These are phyloP conservation scores for Neopelma chrysocephalum DNA, from an alignment of 2,797 vertebrate genomes.

Conservation along the genomic window DNA sequence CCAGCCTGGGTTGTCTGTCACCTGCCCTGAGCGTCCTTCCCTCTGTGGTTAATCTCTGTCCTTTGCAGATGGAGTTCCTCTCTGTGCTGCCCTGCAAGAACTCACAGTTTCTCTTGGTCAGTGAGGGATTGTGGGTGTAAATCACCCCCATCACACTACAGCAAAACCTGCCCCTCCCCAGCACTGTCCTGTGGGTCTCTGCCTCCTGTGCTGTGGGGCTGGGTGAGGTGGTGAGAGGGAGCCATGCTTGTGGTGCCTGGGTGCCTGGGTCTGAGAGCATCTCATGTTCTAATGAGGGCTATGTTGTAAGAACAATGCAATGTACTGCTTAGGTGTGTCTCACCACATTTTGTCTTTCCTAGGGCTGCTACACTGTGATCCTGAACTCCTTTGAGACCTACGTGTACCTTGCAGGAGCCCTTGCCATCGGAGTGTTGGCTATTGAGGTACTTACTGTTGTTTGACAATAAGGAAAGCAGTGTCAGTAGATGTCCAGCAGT, in stretches of 20 bases:
- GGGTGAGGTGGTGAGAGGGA: neutral
- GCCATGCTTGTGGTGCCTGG: accelerated
- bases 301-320: accelerated
- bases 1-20: neutral
- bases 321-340: neutral
- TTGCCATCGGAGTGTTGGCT: conserved; percentile 88
- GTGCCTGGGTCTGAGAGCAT: neutral
- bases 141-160: neutral
- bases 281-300: neutral
- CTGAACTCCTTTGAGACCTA: conserved; percentile 90
- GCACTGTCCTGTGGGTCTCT: neutral
- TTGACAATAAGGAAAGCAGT: neutral
- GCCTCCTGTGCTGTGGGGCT: neutral
- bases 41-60: neutral
- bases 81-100: neutral
- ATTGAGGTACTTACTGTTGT: conserved; percentile 83
- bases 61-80: neutral
- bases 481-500: neutral
- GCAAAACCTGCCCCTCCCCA: neutral
- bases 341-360: neutral
- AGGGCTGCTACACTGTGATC: conserved; percentile 93
- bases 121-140: neutral
- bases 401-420: conserved; percentile 90
- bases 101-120: neutral
- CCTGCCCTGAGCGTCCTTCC: neutral